Percentiles rank a stretch among this genome's conserved stretches.
Evolutionary conservation across 2,888 invertebrate genomes (phyloP).

Genomic region (Apodemia zela): DNA sequence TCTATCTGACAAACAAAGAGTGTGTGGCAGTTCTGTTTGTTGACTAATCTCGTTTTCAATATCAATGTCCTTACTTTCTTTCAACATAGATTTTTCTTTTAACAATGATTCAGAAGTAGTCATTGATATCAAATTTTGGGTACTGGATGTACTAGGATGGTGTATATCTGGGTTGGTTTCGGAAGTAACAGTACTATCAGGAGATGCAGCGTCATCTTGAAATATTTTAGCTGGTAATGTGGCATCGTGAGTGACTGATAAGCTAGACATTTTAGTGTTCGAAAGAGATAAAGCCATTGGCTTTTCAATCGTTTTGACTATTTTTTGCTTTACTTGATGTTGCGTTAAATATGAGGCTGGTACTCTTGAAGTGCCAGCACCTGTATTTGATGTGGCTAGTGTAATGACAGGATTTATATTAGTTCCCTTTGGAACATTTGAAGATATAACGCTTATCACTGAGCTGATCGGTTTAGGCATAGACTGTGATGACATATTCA

Average conservation of each 20-base stretch:
- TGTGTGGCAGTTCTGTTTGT: constrained; percentile 71
- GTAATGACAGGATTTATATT: constrained; percentile 63
- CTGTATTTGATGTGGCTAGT: constrained; percentile 56
- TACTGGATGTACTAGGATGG: constrained; percentile 37
- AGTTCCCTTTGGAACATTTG: constrained; percentile 60
- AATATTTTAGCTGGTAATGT: constrained; percentile 84
- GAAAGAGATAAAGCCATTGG: constrained; percentile 74
- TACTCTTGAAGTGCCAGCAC: constrained; percentile 51
- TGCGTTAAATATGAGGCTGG: constrained; percentile 70
- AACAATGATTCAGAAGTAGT: constrained; percentile 41
- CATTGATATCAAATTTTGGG: constrained; percentile 44
- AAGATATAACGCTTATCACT: constrained; percentile 73
- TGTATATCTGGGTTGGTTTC: constrained; percentile 48
- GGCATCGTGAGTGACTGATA: constrained; percentile 79
- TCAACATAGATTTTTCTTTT: constrained; percentile 49
- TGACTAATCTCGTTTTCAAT: constrained; percentile 74
- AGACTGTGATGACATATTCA: constrained; percentile 58
- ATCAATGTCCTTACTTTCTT: constrained; percentile 62
- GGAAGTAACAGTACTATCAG: constrained; percentile 68
- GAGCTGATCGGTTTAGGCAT: constrained; percentile 67
- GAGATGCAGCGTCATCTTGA: constrained; percentile 83
- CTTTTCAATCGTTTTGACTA: constrained; percentile 73
- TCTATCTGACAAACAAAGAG: constrained; percentile 60
- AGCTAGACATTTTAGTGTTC: constrained; percentile 76
- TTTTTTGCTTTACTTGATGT: constrained; percentile 74